Base-by-base conservation (phyloP, 2,113 vertebrate genomes). In the Gymnarchus niloticus region DNA sequence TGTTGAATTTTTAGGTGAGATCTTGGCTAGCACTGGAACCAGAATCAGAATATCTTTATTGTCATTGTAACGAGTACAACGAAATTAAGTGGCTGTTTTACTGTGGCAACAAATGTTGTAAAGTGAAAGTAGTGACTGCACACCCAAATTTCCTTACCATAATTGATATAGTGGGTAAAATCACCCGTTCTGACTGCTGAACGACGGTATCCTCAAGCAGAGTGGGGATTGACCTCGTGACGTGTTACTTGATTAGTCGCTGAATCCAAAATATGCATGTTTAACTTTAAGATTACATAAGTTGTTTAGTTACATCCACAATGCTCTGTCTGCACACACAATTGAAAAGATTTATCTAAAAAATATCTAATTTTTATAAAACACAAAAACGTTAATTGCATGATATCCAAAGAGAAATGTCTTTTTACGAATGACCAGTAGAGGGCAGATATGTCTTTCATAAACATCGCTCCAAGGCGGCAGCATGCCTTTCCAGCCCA, bases 401-500 rank as follows among this genome's bases (percentile, higher is more conserved):
- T 78, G 1, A 41, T 21, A 83, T n/a, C 52, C 28, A 7, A 83
- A 83, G 14, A 56, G 51, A 56, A 59, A 56, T 23, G 33, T n/a
- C 6, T 51, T 28, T 6, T 14, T 59, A 23, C 21, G 44, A 37
- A 33, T 59, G 81, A 8, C 81, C 81, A 83, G 81, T 57, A 83
- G 81, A 57, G 54, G 81, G 81, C 81, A 46, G 33, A 10, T 83
- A 57, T n/a, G 54, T 6, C 52, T 83, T 83, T 83, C 54, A 83
- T 33, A 57, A 57, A 21, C 51, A 54, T n/a, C 21, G 37, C 48
- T 5, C 48, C 25, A 54, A 49, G 25, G n/a, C 49, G 3, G 25
- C 49, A 21, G 49, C 25, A 9, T 82, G 54, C 52, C 48, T 52
- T 8, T 21, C 14, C 12, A 82, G 28, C n/a, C n/a, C n/a, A n/a